Percentiles rank a stretch among this genome's conserved stretches.
Conservation (phyloP, 2,888 invertebrate species). For the Dasysyrphus tricinctus region DNA sequence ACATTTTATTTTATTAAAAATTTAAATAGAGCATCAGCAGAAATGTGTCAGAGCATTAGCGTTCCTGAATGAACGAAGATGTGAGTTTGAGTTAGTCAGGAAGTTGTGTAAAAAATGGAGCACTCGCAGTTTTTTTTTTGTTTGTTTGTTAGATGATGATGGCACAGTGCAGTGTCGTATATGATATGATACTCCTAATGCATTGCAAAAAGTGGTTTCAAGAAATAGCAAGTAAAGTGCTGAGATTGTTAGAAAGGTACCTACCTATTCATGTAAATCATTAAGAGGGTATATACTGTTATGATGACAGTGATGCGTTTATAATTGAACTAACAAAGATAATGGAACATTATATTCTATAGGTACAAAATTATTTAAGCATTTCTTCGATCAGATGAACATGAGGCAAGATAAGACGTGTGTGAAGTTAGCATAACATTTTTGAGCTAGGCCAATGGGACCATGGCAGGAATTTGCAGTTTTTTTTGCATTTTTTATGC, state of each 20-base stretch:
- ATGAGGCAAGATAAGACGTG: no score
- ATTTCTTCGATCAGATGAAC: no score
- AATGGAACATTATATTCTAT: no score
- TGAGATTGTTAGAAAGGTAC: not conserved
- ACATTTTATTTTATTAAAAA: constrained; percentile 57
- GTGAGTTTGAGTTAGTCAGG: not conserved
- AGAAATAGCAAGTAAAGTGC: not conserved
- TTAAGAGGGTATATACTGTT: not conserved
- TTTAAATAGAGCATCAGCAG: constrained; percentile 47
- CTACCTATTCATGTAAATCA: not conserved
- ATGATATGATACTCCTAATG: constrained; percentile 30
- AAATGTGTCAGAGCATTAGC: constrained; percentile 56
- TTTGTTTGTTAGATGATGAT: not conserved
- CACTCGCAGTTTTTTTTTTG: not conserved
- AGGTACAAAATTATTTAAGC: no score
- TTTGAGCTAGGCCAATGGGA: no score
- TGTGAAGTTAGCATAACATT: no score
- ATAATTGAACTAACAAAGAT: no score
- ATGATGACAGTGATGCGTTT: not conserved
- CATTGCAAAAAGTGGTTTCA: constrained; percentile 19
- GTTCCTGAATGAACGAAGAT: not conserved
- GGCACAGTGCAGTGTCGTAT: not conserved
- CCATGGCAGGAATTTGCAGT: no score
- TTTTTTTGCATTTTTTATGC: no score
- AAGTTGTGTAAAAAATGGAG: not conserved